Evolutionary conservation across 2,888 invertebrate genomes (phyloP).

Genomic region (Chalcosyrphus nemorum): DNA sequence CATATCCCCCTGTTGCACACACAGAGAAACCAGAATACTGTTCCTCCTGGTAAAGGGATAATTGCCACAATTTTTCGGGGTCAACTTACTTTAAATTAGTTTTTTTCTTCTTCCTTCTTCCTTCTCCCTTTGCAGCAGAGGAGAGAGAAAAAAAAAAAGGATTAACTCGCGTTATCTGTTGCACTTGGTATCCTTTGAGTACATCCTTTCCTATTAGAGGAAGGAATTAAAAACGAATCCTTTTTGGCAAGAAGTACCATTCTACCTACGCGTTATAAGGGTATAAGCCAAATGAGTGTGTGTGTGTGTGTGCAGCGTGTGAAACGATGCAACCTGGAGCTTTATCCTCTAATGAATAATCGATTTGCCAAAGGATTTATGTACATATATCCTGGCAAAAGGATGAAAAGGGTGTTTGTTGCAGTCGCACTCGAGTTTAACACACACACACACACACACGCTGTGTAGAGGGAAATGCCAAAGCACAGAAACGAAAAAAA

Average conservation of each 20-base stretch:
- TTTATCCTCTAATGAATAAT: slow-evolving; percentile 73
- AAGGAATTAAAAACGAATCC: slow-evolving; percentile 69
- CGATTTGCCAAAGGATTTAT: slow-evolving; percentile 73
- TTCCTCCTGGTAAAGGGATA: slow-evolving; percentile 48
- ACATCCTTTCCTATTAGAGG: slow-evolving; percentile 53
- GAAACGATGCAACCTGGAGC: slow-evolving; percentile 71
- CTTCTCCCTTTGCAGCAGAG: neutral
- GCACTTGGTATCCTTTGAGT: slow-evolving; percentile 50
- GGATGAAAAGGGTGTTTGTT: slow-evolving; percentile 41
- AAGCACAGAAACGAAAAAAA: slow-evolving; percentile 12
- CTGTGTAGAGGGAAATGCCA: neutral
- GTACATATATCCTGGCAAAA: slow-evolving; percentile 54
- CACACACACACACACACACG: neutral
- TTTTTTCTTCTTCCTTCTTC: no score
- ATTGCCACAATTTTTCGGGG: slow-evolving; percentile 71
- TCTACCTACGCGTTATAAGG: neutral
- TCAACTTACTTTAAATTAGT: slow-evolving; percentile 79
- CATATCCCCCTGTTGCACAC: slow-evolving; percentile 46
- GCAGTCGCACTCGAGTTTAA: slow-evolving; percentile 53
- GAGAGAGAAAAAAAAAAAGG: slow-evolving; percentile 10
- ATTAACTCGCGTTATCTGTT: slow-evolving; percentile 71
- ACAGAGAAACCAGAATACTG: neutral
- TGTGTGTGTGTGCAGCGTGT: slow-evolving; percentile 55
- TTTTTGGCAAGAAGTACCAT: slow-evolving; percentile 53
- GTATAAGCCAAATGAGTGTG: slow-evolving; percentile 37